phyloP scores from a whole-genome alignment of 2,888 invertebrate genomes.

The Acrobasis consociella region DNA sequence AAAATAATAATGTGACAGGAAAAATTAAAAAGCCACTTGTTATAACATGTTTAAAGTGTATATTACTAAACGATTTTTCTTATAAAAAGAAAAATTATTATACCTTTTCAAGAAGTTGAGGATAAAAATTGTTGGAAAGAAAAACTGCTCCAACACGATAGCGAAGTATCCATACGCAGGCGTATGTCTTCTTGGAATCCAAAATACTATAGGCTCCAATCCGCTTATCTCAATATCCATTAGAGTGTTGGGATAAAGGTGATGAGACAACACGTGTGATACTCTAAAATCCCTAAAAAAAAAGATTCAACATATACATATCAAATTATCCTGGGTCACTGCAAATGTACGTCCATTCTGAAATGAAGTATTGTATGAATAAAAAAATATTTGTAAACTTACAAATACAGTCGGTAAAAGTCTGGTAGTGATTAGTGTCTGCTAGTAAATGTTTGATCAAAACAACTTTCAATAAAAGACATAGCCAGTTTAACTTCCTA shows the following conservation, averaged over 20 bases:
- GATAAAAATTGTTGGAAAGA: constrained; percentile 66
- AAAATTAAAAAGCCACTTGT: neutral
- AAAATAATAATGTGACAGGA: constrained; percentile 22
- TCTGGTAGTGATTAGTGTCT: too few relatives aligned
- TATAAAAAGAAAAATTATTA: constrained; percentile 4
- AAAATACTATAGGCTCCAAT: constrained; percentile 87
- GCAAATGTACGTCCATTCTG: too few relatives aligned
- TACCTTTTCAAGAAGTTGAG: constrained; percentile 70
- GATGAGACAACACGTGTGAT: constrained; percentile 90
- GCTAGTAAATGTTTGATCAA: too few relatives aligned
- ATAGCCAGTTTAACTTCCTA: too few relatives aligned
- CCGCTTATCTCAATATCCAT: constrained; percentile 88
- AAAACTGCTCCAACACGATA: constrained; percentile 67
- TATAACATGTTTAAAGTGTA: too few relatives aligned
- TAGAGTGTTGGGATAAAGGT: constrained; percentile 89
- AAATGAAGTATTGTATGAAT: too few relatives aligned
- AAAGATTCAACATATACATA: neutral
- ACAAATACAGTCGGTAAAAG: too few relatives aligned
- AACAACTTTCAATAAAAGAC: too few relatives aligned
- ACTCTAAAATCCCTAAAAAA: constrained; percentile 87
- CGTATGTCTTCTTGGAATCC: constrained; percentile 84
- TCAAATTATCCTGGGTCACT: too few relatives aligned
- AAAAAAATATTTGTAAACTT: too few relatives aligned
- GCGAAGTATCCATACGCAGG: constrained; percentile 70
- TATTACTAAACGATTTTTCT: too few relatives aligned